Percentiles rank a stretch among this genome's conserved stretches.
Conservation (phyloP, 2,888 invertebrate genomes). For the Dyspetes luteomarginatus region DNA sequence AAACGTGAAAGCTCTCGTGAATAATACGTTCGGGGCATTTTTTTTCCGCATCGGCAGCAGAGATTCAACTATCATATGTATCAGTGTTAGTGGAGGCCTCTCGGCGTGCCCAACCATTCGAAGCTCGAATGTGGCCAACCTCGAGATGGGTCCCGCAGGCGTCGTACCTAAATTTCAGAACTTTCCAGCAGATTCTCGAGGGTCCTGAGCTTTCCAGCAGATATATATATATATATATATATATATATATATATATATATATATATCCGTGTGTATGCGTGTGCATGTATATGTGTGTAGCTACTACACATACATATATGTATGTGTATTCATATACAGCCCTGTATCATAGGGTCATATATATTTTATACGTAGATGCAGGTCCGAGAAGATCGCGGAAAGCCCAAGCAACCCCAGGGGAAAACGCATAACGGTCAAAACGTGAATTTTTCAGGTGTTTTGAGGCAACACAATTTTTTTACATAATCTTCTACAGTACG, state of each 20-base stretch:
- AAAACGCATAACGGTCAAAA: not conserved
- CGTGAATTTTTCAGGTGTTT: conserved; percentile 5
- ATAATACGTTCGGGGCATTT: conserved; percentile 3
- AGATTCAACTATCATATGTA: not conserved
- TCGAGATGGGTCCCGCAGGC: conserved; percentile 53
- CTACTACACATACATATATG: not conserved
- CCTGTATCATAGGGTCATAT: too few relatives aligned
- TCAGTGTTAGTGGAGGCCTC: not conserved
- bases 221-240: not conserved
- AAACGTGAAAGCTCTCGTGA: not conserved
- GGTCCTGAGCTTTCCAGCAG: not conserved
- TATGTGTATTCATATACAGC: not conserved
- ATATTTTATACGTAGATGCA: not conserved
- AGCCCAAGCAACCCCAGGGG: not conserved
- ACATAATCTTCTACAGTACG: not conserved
- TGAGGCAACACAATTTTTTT: not conserved
- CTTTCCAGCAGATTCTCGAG: conserved; percentile 39
- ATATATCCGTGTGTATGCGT: not conserved
- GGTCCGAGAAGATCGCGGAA: conserved; percentile 19
- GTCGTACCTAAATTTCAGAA: conserved; percentile 51
- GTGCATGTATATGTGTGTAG: not conserved
- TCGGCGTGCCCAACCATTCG: not conserved
- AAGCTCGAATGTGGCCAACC: not conserved
- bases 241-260: not conserved
- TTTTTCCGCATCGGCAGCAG: not conserved